These are phyloP conservation scores for Aulostomus chinensis DNA, from an alignment of 2,797 vertebrate species.

Conservation along the genomic window DNA sequence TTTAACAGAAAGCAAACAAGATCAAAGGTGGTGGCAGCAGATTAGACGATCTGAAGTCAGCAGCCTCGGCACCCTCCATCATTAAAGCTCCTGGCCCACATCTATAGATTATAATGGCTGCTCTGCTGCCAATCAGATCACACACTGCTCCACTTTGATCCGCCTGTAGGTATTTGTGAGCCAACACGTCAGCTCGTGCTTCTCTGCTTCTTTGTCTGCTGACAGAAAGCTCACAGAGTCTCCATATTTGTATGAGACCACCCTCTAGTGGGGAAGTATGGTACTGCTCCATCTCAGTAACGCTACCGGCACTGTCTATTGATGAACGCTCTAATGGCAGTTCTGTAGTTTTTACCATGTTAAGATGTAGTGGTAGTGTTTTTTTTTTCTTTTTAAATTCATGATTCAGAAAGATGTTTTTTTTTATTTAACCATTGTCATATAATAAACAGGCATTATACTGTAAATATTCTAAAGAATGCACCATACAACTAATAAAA, in stretches of 20 bases:
- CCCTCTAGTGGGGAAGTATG: conserved; percentile 56
- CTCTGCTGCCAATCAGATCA: conserved; percentile 25
- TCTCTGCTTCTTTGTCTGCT: conserved; percentile 48
- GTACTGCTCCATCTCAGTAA: background rate
- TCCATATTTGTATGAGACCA: conserved; percentile 31
- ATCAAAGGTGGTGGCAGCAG: conserved; percentile 53
- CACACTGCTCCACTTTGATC: conserved; percentile 39
- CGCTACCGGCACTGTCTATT: too few species aligned
- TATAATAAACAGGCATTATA: too few species aligned
- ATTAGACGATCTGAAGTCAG: conserved; percentile 40
- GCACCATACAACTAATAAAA: too few species aligned
- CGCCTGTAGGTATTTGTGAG: conserved; percentile 35
- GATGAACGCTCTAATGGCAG: too few species aligned
- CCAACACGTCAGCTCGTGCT: too few species aligned
- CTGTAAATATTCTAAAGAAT: too few species aligned
- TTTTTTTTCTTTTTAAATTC: too few species aligned
- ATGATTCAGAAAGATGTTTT: too few species aligned
- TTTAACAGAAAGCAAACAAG: conserved; percentile 32
- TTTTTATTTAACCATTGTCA: too few species aligned
- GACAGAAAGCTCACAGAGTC: background rate
- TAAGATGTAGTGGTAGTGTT: too few species aligned
- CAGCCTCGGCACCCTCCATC: conserved; percentile 33
- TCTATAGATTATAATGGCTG: conserved; percentile 36
- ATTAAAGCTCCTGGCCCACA: conserved; percentile 48
- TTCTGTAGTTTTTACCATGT: too few species aligned